A percentile compares a stretch with the other conserved stretches of the same genome.
These are phyloP conservation scores for Phylloscopus whistleri DNA, from an alignment of 2,113 vertebrate genomes.

Conservation along the genomic window DNA sequence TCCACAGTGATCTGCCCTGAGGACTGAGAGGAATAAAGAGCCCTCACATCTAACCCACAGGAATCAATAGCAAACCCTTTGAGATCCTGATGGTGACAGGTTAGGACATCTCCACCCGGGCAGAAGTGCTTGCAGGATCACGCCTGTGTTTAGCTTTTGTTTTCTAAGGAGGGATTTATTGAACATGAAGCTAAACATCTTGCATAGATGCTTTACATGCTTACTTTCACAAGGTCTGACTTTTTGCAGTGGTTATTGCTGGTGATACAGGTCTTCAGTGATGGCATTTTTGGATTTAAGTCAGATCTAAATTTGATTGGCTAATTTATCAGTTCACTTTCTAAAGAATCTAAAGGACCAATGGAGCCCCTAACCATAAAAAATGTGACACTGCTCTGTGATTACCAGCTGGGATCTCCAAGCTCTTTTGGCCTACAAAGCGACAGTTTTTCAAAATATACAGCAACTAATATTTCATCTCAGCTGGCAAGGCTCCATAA, in stretches of 20 bases:
- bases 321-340: slow-evolving; percentile 34
- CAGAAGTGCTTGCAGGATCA: background rate
- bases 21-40: background rate
- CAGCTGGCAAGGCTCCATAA: slow-evolving; percentile 42
- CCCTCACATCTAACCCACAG: background rate
- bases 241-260: background rate
- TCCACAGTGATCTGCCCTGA: background rate
- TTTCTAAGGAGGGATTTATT: background rate
- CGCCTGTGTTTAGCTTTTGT: background rate
- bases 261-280: background rate
- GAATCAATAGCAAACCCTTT: background rate
- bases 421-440: slow-evolving; percentile 39
- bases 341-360: background rate
- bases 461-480: slow-evolving; percentile 59
- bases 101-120: background rate
- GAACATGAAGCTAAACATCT: background rate
- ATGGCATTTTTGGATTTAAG: background rate
- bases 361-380: slow-evolving; percentile 19
- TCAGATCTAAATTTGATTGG: slow-evolving; percentile 43
- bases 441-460: slow-evolving; percentile 52
- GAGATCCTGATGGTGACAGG: background rate
- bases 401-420: slow-evolving; percentile 15
- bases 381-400: slow-evolving; percentile 33
- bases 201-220: background rate
- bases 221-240: background rate